Base-by-base conservation (phyloP, 53 echinoderm and acorn worm species). In the Holothuria leucospilota region DNA sequence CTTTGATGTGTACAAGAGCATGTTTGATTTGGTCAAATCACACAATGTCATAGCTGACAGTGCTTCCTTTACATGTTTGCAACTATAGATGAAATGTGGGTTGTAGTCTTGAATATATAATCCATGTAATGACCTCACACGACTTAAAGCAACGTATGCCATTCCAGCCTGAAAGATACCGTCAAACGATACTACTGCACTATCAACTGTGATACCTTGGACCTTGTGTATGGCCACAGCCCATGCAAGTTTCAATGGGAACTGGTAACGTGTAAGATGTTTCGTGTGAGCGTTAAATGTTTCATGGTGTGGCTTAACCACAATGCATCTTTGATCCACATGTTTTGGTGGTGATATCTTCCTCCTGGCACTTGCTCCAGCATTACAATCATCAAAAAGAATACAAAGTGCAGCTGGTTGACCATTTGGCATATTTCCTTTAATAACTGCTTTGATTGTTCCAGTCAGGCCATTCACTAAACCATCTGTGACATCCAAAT, bases 401-500 rank as follows among this genome's bases (percentile, higher is more conserved):
- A 86, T 60, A 38, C 34, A 58, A 18, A 86, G 58, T 49, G 42
- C 42, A 21, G 49, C 58, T 86, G 86, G 86, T 52, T 53, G 62
- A 41, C 40, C 20, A 28, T 73, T 29, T 14, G 14, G 13, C 14
- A 13, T 13, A 51, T 85, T 85, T 5, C 40, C 13, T 18, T 25
- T 12, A 15, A 23, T 18, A 30, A 85, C 46, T 10, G 29, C 28
- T 7, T n/a, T 29, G 20, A 86, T 56, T 14, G 53, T 74, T 42
- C 75, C 86, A 70, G 41, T 42, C 20, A 86, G 59, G 29, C 73
- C 74, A 86, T 86, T 86, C 16, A 42, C 21, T 62, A 86, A 23
- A n/a, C 85, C 86, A 86, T 86, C 86, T 60, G 56, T 9, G 23
- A 86, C 86, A 75, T 86, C 86, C 28, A 86, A 51, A 72, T 86